Evolutionary conservation across 2,797 vertebrate species (phyloP).

Genomic region (Muraenolepis orangiensis): DNA sequence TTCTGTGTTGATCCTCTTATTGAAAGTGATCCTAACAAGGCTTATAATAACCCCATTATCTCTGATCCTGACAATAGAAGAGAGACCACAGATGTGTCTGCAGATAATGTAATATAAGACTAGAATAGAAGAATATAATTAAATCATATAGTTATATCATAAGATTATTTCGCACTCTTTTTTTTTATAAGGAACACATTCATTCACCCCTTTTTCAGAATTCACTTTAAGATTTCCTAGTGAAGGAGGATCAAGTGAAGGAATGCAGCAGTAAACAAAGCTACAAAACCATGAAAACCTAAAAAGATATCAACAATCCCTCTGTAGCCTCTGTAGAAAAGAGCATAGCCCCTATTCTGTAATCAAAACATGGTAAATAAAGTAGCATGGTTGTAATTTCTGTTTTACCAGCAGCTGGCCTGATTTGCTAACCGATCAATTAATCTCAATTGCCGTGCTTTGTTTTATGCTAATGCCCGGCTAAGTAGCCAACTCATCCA

Average conservation of each 20-base stretch:
- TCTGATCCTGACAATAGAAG: conserved; percentile 74
- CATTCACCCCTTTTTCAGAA: no score
- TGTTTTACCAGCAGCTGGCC: not conserved
- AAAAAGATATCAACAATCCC: no score
- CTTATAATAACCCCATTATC: conserved; percentile 78
- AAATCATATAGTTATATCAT: no score
- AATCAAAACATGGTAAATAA: not conserved
- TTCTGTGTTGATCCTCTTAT: conserved; percentile 79
- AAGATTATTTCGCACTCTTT: no score
- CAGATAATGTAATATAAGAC: not conserved
- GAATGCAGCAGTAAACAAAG: not conserved
- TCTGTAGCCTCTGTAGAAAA: not conserved
- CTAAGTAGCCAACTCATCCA: conserved; percentile 92
- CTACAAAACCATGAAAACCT: no score
- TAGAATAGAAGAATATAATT: no score
- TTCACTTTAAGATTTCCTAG: no score
- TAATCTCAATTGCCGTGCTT: conserved; percentile 80
- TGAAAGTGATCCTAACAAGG: conserved; percentile 75
- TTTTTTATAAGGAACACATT: no score
- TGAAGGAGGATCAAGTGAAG: not conserved
- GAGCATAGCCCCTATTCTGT: not conserved
- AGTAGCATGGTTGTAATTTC: not conserved
- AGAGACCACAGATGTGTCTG: conserved; percentile 12
- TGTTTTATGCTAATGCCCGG: conserved; percentile 99
- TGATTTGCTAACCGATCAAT: not conserved